These are phyloP conservation scores for Andrena chrysosceles DNA, from an alignment of 2,888 invertebrate genomes.

Conservation along the genomic window DNA sequence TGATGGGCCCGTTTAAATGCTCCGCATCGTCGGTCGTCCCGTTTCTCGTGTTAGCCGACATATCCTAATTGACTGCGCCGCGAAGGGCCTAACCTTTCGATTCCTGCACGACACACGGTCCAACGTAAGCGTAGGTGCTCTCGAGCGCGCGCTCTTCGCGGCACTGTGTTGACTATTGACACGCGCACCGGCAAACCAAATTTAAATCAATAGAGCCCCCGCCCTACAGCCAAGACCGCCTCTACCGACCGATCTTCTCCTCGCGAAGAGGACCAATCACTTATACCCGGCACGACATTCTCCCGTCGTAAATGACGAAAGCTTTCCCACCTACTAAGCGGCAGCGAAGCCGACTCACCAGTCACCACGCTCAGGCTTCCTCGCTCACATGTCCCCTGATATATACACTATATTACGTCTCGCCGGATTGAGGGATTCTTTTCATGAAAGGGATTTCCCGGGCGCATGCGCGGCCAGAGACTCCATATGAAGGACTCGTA, in stretches of 20 bases:
- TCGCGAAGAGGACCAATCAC: constrained; percentile 53
- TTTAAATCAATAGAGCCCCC: constrained; percentile 84
- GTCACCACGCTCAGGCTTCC: constrained; percentile 31
- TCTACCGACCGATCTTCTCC: constrained; percentile 41
- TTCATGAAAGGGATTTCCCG: constrained; percentile 42
- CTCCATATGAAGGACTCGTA: background rate
- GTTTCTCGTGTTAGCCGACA: constrained; percentile 51
- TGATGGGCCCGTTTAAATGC: constrained; percentile 68
- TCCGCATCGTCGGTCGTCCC: constrained; percentile 29
- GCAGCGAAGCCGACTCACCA: constrained; percentile 25
- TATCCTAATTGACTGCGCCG: constrained; percentile 32
- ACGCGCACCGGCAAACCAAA: constrained; percentile 82
- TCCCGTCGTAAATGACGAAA: constrained; percentile 31
- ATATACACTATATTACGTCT: constrained; percentile 2
- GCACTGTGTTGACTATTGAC: constrained; percentile 75
- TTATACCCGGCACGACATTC: constrained; percentile 43
- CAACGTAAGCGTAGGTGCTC: constrained; percentile 44
- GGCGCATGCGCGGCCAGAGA: constrained; percentile 43
- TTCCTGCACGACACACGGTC: constrained; percentile 17
- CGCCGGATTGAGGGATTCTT: constrained; percentile 51
- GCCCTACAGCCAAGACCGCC: constrained; percentile 67
- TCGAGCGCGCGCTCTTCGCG: constrained; percentile 60
- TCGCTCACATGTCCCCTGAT: constrained; percentile 47
- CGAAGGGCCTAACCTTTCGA: constrained; percentile 61
- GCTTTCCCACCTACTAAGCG: constrained; percentile 26